Base-by-base conservation (phyloP, 2,888 invertebrate species). In the Pammene aurita region DNA sequence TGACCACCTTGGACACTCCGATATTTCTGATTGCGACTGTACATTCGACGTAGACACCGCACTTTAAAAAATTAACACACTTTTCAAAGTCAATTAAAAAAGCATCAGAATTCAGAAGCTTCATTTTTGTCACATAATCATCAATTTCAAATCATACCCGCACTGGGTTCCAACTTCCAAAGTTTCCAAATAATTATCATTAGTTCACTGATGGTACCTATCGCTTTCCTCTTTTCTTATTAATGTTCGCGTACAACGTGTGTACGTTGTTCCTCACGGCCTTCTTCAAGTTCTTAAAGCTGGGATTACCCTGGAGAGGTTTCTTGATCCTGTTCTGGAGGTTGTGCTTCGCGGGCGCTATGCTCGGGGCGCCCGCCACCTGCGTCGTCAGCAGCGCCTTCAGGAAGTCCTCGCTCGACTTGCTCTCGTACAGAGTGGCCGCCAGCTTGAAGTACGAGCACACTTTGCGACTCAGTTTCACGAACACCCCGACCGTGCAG, bases 401-500 rank as follows among this genome's bases (percentile, higher is more conserved):
- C 2, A 74, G 42, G 44, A 70, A 74, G 9, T 44, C 52, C 0
- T 66, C 58, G 11, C 41, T 54, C 0, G 18, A 35, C 14, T 52
- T 71, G 0, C 70, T 72, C 34, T 77, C 74, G 72, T 78, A 84
- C 57, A 74, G 72, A 41, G 71, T 74, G 0, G 79, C 76, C 7
- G 80, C 82, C 55, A 76, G 74, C 63, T 75, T 71, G 26, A 86
- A 73, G 57, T 79, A 74, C 0, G 58, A 13, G 1, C 74, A 50
- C 9, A 85, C 73, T 66, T 67, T 78, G 0, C 48, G 55, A 0
- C 75, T 74, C 14, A 86, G 48, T 54, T 73, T 80, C 0, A 73
- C 71, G 48, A 66, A 77, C 0, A 93, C 81, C 7, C 76, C 77
- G 1, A 72, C 72, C 0, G 92, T 81, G 50, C 93, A 79, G 76